Conservation (phyloP, 2,113 vertebrate species). For the Echinops telfairi region DNA sequence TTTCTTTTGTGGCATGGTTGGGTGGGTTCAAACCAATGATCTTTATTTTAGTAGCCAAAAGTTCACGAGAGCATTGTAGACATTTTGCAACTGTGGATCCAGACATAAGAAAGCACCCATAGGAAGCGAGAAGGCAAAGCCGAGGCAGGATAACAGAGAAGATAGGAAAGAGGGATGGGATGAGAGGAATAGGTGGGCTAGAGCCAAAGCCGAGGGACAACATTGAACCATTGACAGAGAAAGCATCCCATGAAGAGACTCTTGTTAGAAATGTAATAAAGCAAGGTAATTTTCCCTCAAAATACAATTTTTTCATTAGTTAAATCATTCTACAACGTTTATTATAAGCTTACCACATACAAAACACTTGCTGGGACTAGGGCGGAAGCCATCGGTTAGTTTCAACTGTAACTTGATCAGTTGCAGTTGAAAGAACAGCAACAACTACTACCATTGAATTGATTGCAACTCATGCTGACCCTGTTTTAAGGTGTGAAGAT, state of each 20-base stretch:
- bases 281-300: neutral
- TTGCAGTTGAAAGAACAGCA: too few species aligned
- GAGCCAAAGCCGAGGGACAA: neutral
- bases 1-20: too few species aligned
- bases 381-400: too few species aligned
- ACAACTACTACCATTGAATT: too few species aligned
- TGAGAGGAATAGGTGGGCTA: neutral
- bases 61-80: too few species aligned
- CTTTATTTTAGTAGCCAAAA: too few species aligned
- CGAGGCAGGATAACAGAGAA: neutral
- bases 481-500: too few species aligned
- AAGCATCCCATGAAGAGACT: neutral
- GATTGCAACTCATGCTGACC: too few species aligned
- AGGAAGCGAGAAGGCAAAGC: neutral
- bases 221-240: neutral
- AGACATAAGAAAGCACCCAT: neutral
- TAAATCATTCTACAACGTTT: neutral
- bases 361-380: neutral
- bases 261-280: neutral
- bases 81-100: neutral
- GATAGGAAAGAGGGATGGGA: neutral
- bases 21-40: too few species aligned
- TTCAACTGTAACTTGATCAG: too few species aligned
- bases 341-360: neutral
- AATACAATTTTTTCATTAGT: neutral